Evolutionary conservation across 2,888 invertebrate species (phyloP), one percentile per base, ranked within the genome.

Genomic region (Microctonus aethiopoides): DNA sequence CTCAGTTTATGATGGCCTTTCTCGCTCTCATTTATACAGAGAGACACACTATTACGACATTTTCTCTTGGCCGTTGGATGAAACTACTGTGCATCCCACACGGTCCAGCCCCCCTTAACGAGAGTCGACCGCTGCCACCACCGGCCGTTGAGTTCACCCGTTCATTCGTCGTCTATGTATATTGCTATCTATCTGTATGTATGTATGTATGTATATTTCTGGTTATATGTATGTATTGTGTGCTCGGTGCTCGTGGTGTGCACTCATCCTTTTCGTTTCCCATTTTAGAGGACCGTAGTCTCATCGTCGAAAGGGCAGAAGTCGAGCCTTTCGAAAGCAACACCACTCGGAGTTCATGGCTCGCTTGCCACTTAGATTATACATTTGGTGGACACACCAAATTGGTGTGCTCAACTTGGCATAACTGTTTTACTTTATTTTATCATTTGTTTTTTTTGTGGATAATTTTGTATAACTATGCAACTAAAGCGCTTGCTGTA

Each of bases 21-120:
- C 69, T 34, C 71, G 52, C 11, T 39, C 66, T 68, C 66, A 74
- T 54, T 10, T 57, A 57, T 57, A 57, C 16, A 7, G n/a, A n/a
- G 16, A 39, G n/a, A n/a, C n/a, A 29, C 7, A 64, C 61, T 24
- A 36, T 60, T 52, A 67, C 60, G 22, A 46, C 51, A 51, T 54
- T 57, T 64, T 63, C 57, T 67, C 59, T 57, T 63, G 65, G 46
- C 46, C 46, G 16, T 51, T 24, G 36, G 60, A 22, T 61, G 67
- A 62, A 67, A 68, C 68, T 60, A 41, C 41, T 57, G 29, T 63
- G 64, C 51, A 32, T 67, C 46, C 72, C 72, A 59, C n/a, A n/a
- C n/a, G n/a, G n/a, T n/a, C n/a, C 16, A 59, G 59, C 68, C 63
- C 54, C 65, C 68, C 70, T 63, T 74, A 72, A 78, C 77, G 74